Conservation (phyloP, 2,113 vertebrate genomes). For the Butastur rufipennis region DNA sequence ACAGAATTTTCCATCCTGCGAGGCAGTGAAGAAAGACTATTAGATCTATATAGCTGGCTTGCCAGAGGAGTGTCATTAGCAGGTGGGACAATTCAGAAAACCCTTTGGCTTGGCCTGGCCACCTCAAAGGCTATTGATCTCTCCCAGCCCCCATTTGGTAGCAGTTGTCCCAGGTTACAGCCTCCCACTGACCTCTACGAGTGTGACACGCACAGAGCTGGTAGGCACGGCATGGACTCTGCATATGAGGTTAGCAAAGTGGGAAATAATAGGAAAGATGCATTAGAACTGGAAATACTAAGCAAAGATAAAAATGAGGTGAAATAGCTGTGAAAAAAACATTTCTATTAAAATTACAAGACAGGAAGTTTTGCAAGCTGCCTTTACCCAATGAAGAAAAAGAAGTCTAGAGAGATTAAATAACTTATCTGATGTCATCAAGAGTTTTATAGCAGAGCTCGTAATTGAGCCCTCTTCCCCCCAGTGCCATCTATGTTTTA, state of each 20-base stretch:
- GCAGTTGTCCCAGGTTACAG: background rate
- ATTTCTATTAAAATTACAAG: background rate
- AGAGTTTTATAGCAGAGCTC: background rate
- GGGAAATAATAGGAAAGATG: background rate
- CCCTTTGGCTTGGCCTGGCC: background rate
- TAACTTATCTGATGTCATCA: background rate
- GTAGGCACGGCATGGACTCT: fast-evolving
- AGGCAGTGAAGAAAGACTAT: background rate
- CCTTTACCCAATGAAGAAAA: background rate
- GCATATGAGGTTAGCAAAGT: background rate
- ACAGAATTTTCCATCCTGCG: background rate
- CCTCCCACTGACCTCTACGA: background rate
- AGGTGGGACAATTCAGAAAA: background rate
- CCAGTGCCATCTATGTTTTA: background rate
- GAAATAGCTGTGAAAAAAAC: background rate
- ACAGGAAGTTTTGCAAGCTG: background rate
- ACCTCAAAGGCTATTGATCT: background rate
- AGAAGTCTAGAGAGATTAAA: background rate
- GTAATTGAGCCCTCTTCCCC: background rate
- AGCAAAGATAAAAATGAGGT: background rate
- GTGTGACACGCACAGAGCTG: background rate
- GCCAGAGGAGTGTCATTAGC: background rate
- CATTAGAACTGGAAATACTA: background rate
- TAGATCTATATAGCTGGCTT: background rate
- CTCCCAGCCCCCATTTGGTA: background rate